A percentile compares a stretch with the other conserved stretches of the same genome.
phyloP scores from a whole-genome alignment of 1,140 invertebrate species.

The Steinernema khuongi region DNA sequence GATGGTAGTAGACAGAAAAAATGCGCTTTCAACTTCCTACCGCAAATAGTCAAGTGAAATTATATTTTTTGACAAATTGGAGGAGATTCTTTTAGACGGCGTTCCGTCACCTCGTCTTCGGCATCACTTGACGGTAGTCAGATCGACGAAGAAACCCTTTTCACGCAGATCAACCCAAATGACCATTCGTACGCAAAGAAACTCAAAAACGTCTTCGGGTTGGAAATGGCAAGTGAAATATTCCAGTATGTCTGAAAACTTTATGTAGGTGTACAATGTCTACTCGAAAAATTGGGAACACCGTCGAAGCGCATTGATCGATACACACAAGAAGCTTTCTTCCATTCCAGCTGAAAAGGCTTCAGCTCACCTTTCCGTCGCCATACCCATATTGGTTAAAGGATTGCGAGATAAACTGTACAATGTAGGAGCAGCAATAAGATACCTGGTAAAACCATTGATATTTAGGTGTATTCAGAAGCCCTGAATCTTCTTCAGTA shows the following conservation, averaged over 20 bases:
- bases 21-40: not conserved
- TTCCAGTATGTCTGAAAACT: not conserved
- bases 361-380: conserved; percentile 21
- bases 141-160: conserved; percentile 25
- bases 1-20: too few relatives aligned
- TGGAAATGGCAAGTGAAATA: conserved; percentile 23
- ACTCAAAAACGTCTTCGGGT: conserved; percentile 27
- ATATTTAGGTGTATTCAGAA: conserved; percentile 25
- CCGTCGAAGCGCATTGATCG: conserved; percentile 23
- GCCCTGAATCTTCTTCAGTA: conserved; percentile 27
- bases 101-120: not conserved
- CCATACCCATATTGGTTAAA: conserved; percentile 26
- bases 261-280: conserved; percentile 32
- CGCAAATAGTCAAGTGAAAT: conserved; percentile 10
- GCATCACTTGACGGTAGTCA: not conserved
- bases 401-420: conserved; percentile 28
- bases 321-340: conserved; percentile 23
- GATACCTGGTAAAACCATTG: conserved; percentile 5
- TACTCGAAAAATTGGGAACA: conserved; percentile 39
- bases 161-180: conserved; percentile 26
- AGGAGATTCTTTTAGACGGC: conserved; percentile 2
- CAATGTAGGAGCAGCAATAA: not conserved
- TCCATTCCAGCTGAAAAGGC: conserved; percentile 21
- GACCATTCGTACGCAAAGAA: conserved; percentile 24
- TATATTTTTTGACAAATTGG: conserved; percentile 12